These are phyloP conservation scores for Cosmia pyralina DNA, from an alignment of 2,888 invertebrate genomes.

Conservation along the genomic window DNA sequence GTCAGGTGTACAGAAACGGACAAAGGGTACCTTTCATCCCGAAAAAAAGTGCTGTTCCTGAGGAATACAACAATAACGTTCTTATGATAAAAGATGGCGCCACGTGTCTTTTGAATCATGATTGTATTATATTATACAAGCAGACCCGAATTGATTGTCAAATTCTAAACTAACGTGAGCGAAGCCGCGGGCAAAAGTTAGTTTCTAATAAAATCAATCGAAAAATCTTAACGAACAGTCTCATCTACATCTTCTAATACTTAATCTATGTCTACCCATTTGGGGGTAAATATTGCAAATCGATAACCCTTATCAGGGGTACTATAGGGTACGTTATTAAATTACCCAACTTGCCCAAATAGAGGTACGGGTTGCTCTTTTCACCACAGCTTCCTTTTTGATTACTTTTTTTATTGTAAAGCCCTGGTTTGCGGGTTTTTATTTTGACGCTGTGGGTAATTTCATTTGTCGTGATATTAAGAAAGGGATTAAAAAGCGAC, in stretches of 20 bases:
- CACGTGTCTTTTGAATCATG: too few species aligned
- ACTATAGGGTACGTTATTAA: conserved; percentile 76
- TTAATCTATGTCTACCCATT: conserved; percentile 68
- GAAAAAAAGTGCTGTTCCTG: too few species aligned
- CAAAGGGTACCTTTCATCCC: too few species aligned
- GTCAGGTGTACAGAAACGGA: too few species aligned
- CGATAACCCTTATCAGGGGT: conserved; percentile 79
- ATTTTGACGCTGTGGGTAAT: not conserved
- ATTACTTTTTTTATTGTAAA: conserved; percentile 46
- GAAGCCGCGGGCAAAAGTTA: too few species aligned
- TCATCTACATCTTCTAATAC: conserved; percentile 34
- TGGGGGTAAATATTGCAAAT: conserved; percentile 81
- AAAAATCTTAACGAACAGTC: not conserved
- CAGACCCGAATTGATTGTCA: too few species aligned
- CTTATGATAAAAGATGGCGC: too few species aligned
- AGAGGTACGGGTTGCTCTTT: conserved; percentile 61
- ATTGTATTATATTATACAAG: too few species aligned
- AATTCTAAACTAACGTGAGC: too few species aligned
- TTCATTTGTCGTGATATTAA: not conserved
- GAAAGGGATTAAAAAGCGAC: conserved; percentile 4
- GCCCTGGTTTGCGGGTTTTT: conserved; percentile 6
- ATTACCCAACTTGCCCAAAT: conserved; percentile 76
- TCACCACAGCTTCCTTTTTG: conserved; percentile 37
- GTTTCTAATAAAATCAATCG: not conserved
- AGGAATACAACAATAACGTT: too few species aligned